These are phyloP conservation scores for Hirtodrosophila cameraria DNA, from an alignment of 2,888 invertebrate genomes.

Conservation along the genomic window DNA sequence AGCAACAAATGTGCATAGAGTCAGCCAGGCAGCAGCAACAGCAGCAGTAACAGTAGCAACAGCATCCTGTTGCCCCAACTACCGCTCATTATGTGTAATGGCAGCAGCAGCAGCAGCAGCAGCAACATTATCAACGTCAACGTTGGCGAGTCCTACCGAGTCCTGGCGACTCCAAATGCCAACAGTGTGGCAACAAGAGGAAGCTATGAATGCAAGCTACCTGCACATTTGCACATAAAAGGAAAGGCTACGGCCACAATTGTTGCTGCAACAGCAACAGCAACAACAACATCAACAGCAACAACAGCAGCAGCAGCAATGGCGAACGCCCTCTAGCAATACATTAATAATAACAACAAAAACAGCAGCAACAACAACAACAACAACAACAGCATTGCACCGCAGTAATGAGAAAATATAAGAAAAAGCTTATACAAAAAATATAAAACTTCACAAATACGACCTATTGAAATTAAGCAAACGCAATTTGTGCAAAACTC, in stretches of 20 bases:
- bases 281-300: constrained; percentile 5
- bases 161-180: constrained; percentile 45
- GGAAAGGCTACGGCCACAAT: constrained; percentile 48
- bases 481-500: too few relatives aligned
- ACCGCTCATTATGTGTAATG: constrained; percentile 76
- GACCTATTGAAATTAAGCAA: too few relatives aligned
- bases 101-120: constrained; percentile 49
- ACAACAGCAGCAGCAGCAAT: too few relatives aligned
- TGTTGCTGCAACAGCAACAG: constrained; percentile 12
- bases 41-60: constrained; percentile 27
- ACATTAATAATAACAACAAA: constrained; percentile 22
- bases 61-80: constrained; percentile 48
- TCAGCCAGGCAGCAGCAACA: constrained; percentile 9
- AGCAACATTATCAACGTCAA: constrained; percentile 30
- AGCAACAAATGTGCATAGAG: constrained; percentile 73
- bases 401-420: constrained; percentile 19
- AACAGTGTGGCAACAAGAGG: constrained; percentile 45
- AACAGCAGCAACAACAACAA: constrained; percentile 13
- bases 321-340: constrained; percentile 29
- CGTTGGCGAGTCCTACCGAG: constrained; percentile 3
- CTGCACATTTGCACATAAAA: constrained; percentile 62
- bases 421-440: constrained; percentile 5
- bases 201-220: constrained; percentile 69
- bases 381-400: constrained; percentile 8
- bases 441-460: too few relatives aligned